Percentiles rank a stretch among this genome's conserved stretches.
These are phyloP conservation scores for Catocala nupta DNA, from an alignment of 2,888 invertebrate species.

Conservation along the genomic window DNA sequence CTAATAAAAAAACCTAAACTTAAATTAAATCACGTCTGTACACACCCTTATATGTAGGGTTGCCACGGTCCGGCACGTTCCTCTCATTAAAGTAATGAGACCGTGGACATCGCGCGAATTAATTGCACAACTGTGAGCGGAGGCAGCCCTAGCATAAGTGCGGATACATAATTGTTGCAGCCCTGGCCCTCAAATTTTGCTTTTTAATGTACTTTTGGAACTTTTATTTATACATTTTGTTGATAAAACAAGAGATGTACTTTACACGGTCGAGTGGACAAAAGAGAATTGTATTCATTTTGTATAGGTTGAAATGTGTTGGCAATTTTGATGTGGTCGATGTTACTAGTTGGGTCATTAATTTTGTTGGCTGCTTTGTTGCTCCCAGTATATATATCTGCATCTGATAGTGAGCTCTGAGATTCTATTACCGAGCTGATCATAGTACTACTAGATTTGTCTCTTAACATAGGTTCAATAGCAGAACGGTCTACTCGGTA, in stretches of 20 bases:
- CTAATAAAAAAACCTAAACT: slow-evolving; percentile 27
- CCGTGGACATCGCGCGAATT: slow-evolving; percentile 68
- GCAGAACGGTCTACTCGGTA: no score
- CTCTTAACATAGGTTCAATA: no score
- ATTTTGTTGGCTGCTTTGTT: no score
- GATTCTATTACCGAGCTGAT: no score
- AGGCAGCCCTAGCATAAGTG: slow-evolving; percentile 50
- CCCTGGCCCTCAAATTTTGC: slow-evolving; percentile 34
- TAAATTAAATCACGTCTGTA: slow-evolving; percentile 36
- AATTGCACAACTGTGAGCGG: slow-evolving; percentile 63
- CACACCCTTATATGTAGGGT: slow-evolving; percentile 50
- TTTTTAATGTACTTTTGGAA: slow-evolving; percentile 41
- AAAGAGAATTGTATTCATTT: background rate
- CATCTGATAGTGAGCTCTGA: no score
- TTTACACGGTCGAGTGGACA: background rate
- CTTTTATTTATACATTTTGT: slow-evolving; percentile 33
- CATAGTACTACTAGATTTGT: no score
- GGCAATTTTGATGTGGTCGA: no score
- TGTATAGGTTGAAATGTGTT: no score
- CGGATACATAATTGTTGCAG: slow-evolving; percentile 37
- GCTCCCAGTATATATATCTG: no score
- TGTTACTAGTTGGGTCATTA: no score
- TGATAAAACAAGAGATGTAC: slow-evolving; percentile 14
- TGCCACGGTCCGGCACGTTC: slow-evolving; percentile 60
- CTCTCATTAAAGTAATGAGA: slow-evolving; percentile 78